Conservation (phyloP, 2,797 vertebrate genomes). For the Garrulus glandarius region DNA sequence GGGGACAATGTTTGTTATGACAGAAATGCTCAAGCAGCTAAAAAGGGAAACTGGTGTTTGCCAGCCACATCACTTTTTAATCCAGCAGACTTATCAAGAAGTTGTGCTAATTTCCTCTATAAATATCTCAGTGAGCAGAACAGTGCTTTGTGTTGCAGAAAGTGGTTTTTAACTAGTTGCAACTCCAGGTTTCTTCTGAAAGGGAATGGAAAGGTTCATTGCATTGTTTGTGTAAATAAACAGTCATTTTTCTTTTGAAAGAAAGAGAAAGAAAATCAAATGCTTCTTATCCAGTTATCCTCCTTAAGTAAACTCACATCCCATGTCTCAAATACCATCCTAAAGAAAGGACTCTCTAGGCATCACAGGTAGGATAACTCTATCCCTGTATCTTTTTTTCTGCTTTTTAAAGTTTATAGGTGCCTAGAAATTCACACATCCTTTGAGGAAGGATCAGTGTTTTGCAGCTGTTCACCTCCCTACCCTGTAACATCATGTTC, state of each 20-base stretch:
- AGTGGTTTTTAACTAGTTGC: not conserved
- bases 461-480: not conserved
- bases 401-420: not conserved
- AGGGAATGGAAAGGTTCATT: not conserved
- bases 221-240: not conserved
- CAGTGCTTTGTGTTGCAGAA: not conserved
- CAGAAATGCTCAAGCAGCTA: slow-evolving; percentile 65
- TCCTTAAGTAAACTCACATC: not conserved
- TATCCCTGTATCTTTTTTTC: not conserved
- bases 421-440: not conserved
- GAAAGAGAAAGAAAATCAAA: slow-evolving; percentile 21
- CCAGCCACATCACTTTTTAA: slow-evolving; percentile 58
- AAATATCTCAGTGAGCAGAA: slow-evolving; percentile 44
- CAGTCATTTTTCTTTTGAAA: not conserved
- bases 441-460: not conserved
- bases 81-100: slow-evolving; percentile 65
- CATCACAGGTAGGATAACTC: not conserved
- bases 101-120: slow-evolving; percentile 51
- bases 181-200: slow-evolving; percentile 17
- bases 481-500: not conserved
- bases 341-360: not conserved
- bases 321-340: not conserved
- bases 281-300: not conserved
- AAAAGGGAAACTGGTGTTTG: slow-evolving; percentile 53
- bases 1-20: slow-evolving; percentile 73